phyloP scores from a whole-genome alignment of 2,888 invertebrate genomes.

The Lasioglossum figueresi region DNA sequence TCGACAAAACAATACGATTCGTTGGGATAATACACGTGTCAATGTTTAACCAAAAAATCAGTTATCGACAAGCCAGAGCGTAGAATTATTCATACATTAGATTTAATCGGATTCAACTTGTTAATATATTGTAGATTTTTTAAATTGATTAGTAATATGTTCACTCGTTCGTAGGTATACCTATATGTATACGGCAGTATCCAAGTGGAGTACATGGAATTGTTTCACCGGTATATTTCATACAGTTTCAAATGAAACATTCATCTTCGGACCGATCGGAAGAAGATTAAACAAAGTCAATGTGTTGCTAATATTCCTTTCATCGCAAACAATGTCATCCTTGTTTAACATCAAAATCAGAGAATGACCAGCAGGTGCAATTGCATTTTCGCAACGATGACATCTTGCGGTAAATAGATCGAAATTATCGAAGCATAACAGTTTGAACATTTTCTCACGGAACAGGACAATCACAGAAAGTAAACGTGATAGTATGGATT shows the following conservation, averaged over 20 bases:
- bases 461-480: neutral
- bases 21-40: neutral
- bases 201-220: neutral
- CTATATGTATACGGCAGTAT: neutral
- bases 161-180: neutral
- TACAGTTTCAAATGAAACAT: neutral
- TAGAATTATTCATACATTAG: neutral
- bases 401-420: slow-evolving; percentile 24
- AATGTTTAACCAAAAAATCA: neutral
- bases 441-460: neutral
- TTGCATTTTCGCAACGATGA: slow-evolving; percentile 17
- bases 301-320: neutral
- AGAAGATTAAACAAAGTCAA: neutral
- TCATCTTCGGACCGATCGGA: neutral
- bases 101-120: neutral
- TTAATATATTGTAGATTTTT: neutral
- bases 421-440: neutral
- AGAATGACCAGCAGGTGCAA: neutral
- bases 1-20: neutral
- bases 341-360: slow-evolving; percentile 27
- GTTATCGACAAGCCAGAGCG: neutral
- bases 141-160: neutral
- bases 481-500: neutral
- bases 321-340: neutral
- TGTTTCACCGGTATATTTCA: neutral